Conservation (phyloP, 2,113 vertebrate species). For the Silurus glanis region DNA sequence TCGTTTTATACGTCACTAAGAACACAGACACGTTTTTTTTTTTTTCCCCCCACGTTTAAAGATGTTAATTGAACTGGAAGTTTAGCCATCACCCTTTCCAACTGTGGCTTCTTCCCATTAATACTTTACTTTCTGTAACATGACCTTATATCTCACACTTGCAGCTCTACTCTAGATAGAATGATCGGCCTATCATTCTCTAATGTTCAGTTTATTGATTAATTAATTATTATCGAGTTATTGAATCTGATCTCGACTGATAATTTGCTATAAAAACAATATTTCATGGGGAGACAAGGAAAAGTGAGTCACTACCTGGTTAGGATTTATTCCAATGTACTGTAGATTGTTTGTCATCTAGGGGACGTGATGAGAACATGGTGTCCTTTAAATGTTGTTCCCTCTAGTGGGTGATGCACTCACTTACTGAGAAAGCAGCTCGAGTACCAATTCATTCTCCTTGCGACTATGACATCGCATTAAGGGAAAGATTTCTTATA, state of each 20-base stretch:
- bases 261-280: too few species aligned
- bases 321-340: not conserved
- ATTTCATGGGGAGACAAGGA: not conserved
- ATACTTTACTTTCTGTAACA: not conserved
- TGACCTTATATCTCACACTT: not conserved
- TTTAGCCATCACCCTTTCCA: not conserved
- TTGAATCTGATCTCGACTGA: too few species aligned
- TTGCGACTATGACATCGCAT: too few species aligned
- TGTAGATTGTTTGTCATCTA: not conserved
- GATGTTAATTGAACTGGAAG: not conserved
- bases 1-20: not conserved
- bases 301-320: not conserved
- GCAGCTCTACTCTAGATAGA: not conserved
- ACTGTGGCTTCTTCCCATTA: not conserved
- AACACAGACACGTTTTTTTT: not conserved
- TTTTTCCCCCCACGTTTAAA: not conserved
- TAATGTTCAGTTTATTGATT: too few species aligned
- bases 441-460: too few species aligned
- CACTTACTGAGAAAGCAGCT: not conserved
- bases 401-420: conserved; percentile 4
- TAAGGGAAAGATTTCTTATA: not conserved
- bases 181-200: not conserved
- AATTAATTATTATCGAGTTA: too few species aligned
- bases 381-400: not conserved
- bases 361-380: not conserved